Conservation (phyloP, 37 sponge, comb jelly and placozoan genomes). For the Oopsacas minuta region DNA sequence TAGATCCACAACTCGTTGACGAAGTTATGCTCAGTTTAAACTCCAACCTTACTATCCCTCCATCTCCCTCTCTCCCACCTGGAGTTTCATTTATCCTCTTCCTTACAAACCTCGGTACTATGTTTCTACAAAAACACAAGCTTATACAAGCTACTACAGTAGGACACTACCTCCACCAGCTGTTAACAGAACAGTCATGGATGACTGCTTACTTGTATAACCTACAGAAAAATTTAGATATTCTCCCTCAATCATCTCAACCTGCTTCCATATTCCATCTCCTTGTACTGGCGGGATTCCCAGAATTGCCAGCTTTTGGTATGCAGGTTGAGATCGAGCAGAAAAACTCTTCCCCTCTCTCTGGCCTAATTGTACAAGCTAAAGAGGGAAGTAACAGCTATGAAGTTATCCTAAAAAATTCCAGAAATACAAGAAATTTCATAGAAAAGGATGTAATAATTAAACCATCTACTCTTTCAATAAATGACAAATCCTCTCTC, state of each 20-base stretch:
- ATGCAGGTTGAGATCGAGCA: slow-evolving; percentile 16
- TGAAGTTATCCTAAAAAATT: background rate
- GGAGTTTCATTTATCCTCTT: background rate
- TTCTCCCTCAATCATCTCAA: background rate
- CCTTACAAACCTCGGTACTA: background rate
- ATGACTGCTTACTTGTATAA: background rate
- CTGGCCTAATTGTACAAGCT: background rate
- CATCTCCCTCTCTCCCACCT: background rate
- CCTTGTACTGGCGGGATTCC: slow-evolving; percentile 56
- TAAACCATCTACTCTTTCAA: background rate
- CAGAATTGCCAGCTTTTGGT: slow-evolving; percentile 27
- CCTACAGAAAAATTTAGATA: background rate
- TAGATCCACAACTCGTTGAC: slow-evolving; percentile 1
- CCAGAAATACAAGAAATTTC: background rate
- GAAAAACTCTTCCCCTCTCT: background rate
- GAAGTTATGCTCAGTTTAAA: background rate
- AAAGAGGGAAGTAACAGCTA: slow-evolving; percentile 20
- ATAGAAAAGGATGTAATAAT: background rate
- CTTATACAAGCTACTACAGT: background rate
- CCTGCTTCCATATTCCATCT: slow-evolving; percentile 37
- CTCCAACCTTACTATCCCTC: background rate
- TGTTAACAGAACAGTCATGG: background rate
- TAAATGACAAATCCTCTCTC: background rate
- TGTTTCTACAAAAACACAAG: slow-evolving; percentile 7
- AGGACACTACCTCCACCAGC: slow-evolving; percentile 5